Percentiles rank a stretch among this genome's conserved stretches.
Conservation (phyloP, 2,797 vertebrate species). For the Parauchenoglanis punctatus region DNA sequence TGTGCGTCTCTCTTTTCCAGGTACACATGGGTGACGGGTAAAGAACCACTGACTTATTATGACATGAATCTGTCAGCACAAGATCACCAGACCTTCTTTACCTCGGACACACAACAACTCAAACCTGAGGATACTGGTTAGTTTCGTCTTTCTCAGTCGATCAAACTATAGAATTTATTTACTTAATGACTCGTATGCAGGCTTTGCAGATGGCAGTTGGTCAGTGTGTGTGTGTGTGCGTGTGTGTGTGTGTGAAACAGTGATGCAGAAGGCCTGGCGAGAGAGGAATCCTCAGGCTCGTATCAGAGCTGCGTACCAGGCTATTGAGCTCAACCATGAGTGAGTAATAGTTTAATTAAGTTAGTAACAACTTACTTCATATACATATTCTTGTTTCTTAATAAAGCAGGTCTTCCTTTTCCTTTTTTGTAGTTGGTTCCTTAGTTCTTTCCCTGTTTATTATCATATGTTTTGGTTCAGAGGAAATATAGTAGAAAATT, state of each 20-base stretch:
- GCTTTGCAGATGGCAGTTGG: background rate
- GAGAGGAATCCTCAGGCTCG: conserved; percentile 97
- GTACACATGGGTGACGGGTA: conserved; percentile 97
- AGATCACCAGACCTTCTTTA: conserved; percentile 98
- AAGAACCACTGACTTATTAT: conserved; percentile 96
- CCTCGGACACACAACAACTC: conserved; percentile 90
- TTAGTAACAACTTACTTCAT: background rate
- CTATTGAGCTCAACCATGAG: conserved; percentile 95
- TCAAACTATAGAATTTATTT: background rate
- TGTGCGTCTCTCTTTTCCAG: conserved; percentile 64
- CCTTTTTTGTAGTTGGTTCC: background rate
- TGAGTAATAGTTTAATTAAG: conserved; percentile 81
- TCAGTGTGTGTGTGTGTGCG: conserved; percentile 21
- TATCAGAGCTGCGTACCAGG: conserved; percentile 96
- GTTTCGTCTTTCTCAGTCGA: conserved; percentile 43
- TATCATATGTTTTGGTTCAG: background rate
- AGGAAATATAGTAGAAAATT: background rate
- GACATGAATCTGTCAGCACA: conserved; percentile 99
- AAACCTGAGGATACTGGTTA: conserved; percentile 92
- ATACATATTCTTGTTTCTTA: background rate
- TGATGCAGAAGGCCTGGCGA: conserved; percentile 99
- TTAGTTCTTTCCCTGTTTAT: background rate
- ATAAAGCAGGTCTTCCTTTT: background rate
- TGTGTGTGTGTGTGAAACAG: conserved; percentile 68
- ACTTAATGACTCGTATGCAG: background rate